A percentile compares a stretch with the other conserved stretches of the same genome.
Evolutionary conservation across 1,140 invertebrate species (phyloP).

Genomic region (Calephelis virginiensis): DNA sequence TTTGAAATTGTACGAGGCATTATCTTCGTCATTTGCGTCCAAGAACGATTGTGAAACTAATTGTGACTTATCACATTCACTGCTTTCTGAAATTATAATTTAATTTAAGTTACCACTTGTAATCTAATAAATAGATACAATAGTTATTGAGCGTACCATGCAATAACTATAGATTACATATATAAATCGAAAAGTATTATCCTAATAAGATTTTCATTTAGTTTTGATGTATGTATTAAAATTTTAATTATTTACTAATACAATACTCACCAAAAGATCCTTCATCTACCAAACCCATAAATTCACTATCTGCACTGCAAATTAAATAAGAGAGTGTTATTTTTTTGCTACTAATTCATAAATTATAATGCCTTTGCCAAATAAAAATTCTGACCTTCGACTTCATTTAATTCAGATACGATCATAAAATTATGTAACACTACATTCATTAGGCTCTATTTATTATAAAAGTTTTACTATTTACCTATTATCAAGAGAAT

Average conservation of each 20-base stretch:
- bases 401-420: slow-evolving; percentile 32
- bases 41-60: slow-evolving; percentile 54
- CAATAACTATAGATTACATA: not conserved
- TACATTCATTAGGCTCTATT: slow-evolving; percentile 30
- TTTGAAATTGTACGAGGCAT: slow-evolving; percentile 53
- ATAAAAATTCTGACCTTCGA: slow-evolving; percentile 62
- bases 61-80: slow-evolving; percentile 50
- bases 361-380: slow-evolving; percentile 44
- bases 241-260: slow-evolving; percentile 24
- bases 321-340: slow-evolving; percentile 18
- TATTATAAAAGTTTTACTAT: slow-evolving; percentile 28
- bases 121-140: slow-evolving; percentile 21
- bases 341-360: not conserved
- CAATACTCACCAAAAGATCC: slow-evolving; percentile 61
- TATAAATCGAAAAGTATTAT: not conserved
- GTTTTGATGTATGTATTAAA: not conserved
- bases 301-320: slow-evolving; percentile 74
- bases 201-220: not conserved
- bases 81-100: slow-evolving; percentile 64
- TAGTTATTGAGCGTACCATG: not conserved
- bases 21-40: slow-evolving; percentile 51
- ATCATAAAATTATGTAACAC: slow-evolving; percentile 63
- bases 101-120: slow-evolving; percentile 48
- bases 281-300: slow-evolving; percentile 70
- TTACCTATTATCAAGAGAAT: slow-evolving; percentile 75